These are phyloP conservation scores for Corythornis madagascariensis DNA, from an alignment of 2,113 vertebrate species.

Conservation along the genomic window DNA sequence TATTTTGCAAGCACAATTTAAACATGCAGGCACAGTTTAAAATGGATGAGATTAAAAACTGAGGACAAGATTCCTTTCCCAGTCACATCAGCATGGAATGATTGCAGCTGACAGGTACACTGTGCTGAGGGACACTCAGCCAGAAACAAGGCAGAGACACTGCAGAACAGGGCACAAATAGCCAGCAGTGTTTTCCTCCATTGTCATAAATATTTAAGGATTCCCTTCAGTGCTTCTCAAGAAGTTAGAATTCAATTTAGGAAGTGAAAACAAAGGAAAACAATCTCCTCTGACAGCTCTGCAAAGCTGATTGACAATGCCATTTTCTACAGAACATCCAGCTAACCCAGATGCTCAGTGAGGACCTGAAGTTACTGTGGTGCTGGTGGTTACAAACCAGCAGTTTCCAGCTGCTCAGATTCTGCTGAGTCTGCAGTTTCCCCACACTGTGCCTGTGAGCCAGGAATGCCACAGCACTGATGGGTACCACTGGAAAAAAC, in stretches of 20 bases:
- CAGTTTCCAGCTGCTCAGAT: background rate
- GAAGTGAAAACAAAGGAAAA: background rate
- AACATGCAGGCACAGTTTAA: slow-evolving; percentile 11
- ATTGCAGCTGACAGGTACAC: background rate
- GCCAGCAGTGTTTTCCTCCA: background rate
- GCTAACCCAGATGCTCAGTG: background rate
- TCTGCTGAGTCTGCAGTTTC: background rate
- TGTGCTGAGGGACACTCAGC: background rate
- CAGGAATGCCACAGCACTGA: background rate
- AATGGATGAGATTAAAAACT: background rate
- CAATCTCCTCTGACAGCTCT: background rate
- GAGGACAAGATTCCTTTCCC: background rate
- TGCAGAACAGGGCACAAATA: background rate
- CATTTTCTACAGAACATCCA: background rate
- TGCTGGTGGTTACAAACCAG: background rate
- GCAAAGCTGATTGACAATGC: background rate
- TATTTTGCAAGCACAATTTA: slow-evolving; percentile 1
- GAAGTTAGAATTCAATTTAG: background rate
- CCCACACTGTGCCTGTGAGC: fast-evolving
- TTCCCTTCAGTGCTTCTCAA: background rate
- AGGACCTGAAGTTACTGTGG: background rate
- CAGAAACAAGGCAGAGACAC: background rate
- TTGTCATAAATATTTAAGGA: background rate
- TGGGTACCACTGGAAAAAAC: background rate
- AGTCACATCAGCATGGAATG: background rate